phyloP scores from a whole-genome alignment of 2,888 invertebrate species.

The Unio pictorum region DNA sequence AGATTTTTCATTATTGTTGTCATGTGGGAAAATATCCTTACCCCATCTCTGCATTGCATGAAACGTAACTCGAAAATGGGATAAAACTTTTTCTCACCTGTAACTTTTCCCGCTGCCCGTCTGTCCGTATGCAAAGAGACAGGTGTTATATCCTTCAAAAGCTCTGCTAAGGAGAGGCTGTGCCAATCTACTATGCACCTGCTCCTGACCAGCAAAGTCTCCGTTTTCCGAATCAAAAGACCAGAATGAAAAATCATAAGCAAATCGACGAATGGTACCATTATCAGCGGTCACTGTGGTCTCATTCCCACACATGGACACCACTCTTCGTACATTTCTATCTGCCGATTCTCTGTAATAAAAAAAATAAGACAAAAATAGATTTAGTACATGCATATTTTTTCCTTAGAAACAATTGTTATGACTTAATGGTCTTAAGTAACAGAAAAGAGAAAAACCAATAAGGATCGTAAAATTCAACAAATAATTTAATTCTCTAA shows the following conservation, averaged over 20 bases:
- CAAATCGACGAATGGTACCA: constrained; percentile 73
- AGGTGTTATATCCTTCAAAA: constrained; percentile 86
- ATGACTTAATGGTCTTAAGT: too few relatives aligned
- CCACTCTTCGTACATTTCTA: constrained; percentile 68
- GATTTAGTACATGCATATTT: not conserved
- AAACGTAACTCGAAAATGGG: too few relatives aligned
- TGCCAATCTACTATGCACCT: constrained; percentile 79
- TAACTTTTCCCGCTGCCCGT: constrained; percentile 88
- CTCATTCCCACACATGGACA: constrained; percentile 73
- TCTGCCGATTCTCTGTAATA: constrained; percentile 54
- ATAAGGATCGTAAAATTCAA: too few relatives aligned
- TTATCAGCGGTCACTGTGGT: constrained; percentile 72
- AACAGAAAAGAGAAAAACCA: too few relatives aligned
- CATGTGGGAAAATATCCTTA: too few relatives aligned
- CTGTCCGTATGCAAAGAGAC: constrained; percentile 87
- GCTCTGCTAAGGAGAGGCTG: constrained; percentile 81
- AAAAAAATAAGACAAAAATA: not conserved
- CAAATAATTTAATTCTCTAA: too few relatives aligned
- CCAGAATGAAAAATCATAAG: constrained; percentile 77
- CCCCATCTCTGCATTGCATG: too few relatives aligned
- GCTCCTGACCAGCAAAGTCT: constrained; percentile 77
- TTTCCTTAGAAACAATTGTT: not conserved
- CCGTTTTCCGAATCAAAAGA: constrained; percentile 74
- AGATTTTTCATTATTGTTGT: too few relatives aligned
- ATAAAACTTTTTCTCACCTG: constrained; percentile 70